phyloP scores from a whole-genome alignment of 2,113 vertebrate genomes.

The Ondatra zibethicus region DNA sequence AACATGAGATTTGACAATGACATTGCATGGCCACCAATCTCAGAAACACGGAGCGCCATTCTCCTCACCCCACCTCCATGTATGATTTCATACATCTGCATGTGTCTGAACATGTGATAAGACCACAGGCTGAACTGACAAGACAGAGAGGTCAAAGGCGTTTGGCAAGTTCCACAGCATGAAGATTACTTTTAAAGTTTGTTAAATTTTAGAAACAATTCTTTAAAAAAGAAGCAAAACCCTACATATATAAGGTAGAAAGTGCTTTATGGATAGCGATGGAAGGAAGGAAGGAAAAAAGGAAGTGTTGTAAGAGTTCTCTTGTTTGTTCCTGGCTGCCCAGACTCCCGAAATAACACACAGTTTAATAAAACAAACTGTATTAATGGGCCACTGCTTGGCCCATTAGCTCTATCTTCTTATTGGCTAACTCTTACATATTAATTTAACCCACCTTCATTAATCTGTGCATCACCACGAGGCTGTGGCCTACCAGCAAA shows the following conservation, averaged over 20 bases:
- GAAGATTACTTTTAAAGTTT: conserved; percentile 11
- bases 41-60: background rate
- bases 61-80: background rate
- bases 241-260: background rate
- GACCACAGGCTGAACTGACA: background rate
- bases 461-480: too few species aligned
- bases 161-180: background rate
- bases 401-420: too few species aligned
- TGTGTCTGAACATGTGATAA: background rate
- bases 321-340: too few species aligned
- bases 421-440: too few species aligned
- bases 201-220: conserved; percentile 34
- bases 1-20: background rate
- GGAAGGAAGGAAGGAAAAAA: background rate
- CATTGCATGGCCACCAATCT: background rate
- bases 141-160: background rate
- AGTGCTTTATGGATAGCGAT: background rate
- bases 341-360: too few species aligned
- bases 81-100: background rate
- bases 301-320: too few species aligned
- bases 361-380: too few species aligned
- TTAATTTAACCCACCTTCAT: too few species aligned
- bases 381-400: too few species aligned
- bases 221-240: background rate
- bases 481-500: too few species aligned